Evolutionary conservation across 2,113 vertebrate genomes (phyloP).

Genomic region (Crotalus tigris): DNA sequence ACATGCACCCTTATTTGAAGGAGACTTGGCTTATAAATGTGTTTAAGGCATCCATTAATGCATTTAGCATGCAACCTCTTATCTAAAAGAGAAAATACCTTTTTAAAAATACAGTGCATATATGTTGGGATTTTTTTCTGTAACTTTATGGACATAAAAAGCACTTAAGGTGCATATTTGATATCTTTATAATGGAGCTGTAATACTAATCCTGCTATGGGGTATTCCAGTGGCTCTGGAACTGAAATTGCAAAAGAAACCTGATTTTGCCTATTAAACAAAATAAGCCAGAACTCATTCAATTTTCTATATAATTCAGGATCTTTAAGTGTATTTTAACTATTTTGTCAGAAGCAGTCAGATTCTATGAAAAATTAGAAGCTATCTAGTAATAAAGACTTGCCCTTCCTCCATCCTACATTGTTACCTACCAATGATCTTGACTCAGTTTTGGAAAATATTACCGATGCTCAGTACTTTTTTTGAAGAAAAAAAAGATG

Average conservation of each 20-base stretch:
- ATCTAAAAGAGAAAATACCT: conserved; percentile 20
- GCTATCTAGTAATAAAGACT: not conserved
- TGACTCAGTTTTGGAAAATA: not conserved
- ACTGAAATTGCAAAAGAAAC: not conserved
- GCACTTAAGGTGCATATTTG: not conserved
- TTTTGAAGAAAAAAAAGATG: too few relatives aligned
- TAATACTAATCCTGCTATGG: not conserved
- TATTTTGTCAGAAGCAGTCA: not conserved
- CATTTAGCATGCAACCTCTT: not conserved
- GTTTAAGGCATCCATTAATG: conserved; percentile 19
- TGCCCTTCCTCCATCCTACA: not conserved
- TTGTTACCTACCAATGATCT: not conserved
- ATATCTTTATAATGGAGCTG: not conserved
- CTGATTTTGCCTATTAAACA: not conserved
- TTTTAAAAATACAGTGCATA: not conserved
- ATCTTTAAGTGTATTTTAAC: not conserved
- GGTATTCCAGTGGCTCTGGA: not conserved
- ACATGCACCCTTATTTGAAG: conserved; percentile 40
- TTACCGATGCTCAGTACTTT: not conserved
- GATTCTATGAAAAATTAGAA: not conserved
- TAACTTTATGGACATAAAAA: not conserved
- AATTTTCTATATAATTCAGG: not conserved
- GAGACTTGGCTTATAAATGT: conserved; percentile 34
- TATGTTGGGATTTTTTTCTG: not conserved
- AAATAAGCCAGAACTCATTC: not conserved